Evolutionary conservation across 2,113 vertebrate genomes (phyloP), one percentile per base, ranked within the genome.

Genomic region (Octodon degus): DNA sequence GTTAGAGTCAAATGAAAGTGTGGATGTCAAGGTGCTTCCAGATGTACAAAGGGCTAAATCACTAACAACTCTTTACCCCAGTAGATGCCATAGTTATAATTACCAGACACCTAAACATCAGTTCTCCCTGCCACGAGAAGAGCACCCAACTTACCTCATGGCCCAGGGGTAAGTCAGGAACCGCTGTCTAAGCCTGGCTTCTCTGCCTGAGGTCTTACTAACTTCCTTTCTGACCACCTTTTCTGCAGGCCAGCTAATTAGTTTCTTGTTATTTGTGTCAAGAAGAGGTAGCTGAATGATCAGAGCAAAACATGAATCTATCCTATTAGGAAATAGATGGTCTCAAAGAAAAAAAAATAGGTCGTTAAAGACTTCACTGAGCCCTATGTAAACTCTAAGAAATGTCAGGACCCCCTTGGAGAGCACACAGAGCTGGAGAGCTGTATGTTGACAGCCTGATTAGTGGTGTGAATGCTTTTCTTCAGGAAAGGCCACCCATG

Each of bases 261-360:
- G 76, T 88, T 94, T 65, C n/a, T 60, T 92, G 27, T 65, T 68
- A 60, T 81, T 72, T 62, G 27, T 89, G 43, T 76, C 67, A 32
- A 62, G 88, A 96, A 88, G 72, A 91, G 79, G 63, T 17, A 0
- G 88, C 93, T 86, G 63, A 93, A 90, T 82, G 85, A 86, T 76
- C 14, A 1, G 63, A 93, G 79, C 22, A n/a, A n/a, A n/a, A n/a
- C n/a, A n/a, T n/a, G n/a, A 94, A 90, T 92, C 83, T 77, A 68
- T 95, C 76, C 72, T 93, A 79, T 97, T 92, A 93, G 82, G 89
- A 93, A 85, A 50, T 47, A 65, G 60, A 88, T 19, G 22, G 87
- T 93, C n/a, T 86, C 85, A 72, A 94, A 88, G 43, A 0, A 0
- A 17, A 37, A 37, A 62, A 79, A n/a, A 72, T 32, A 32, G 30